Conservation (phyloP, 2,113 vertebrate species). For the Heterotis niloticus region DNA sequence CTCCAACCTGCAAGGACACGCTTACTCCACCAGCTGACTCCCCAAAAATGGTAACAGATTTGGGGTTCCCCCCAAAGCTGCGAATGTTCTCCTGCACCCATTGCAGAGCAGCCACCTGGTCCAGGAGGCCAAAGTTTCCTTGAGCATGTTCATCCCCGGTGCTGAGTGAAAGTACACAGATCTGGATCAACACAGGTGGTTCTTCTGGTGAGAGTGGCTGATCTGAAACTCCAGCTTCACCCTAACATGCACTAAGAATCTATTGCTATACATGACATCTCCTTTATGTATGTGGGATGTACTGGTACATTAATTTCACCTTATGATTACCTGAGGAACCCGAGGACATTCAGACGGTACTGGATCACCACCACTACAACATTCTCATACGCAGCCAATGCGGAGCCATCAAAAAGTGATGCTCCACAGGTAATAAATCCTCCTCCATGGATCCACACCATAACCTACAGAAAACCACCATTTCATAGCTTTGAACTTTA, state of each 20-base stretch:
- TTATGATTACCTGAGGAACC: conserved; percentile 77
- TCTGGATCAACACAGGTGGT: background rate
- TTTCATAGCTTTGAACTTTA: background rate
- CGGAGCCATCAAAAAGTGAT: conserved; percentile 68
- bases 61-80: conserved; percentile 79
- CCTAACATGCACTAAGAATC: too few species aligned
- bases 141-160: conserved; percentile 74
- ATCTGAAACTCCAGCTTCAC: background rate
- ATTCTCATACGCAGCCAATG: conserved; percentile 69
- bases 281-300: background rate
- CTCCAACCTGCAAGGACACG: conserved; percentile 71
- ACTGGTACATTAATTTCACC: conserved; percentile 4
- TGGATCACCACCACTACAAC: conserved; percentile 78
- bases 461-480: conserved; percentile 61
- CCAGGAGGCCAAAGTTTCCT: conserved; percentile 81
- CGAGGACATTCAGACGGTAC: conserved; percentile 74
- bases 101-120: conserved; percentile 78
- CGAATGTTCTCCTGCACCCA: conserved; percentile 83
- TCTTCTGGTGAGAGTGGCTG: background rate
- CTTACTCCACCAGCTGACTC: conserved; percentile 79
- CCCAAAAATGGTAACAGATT: conserved; percentile 78
- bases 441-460: conserved; percentile 85
- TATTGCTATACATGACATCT: background rate
- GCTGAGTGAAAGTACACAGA: conserved; percentile 47
- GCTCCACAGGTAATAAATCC: conserved; percentile 52